Evolutionary conservation across 1,140 invertebrate species (phyloP), one percentile per base, ranked within the genome.

Genomic region (Druon quercuslanigerum): DNA sequence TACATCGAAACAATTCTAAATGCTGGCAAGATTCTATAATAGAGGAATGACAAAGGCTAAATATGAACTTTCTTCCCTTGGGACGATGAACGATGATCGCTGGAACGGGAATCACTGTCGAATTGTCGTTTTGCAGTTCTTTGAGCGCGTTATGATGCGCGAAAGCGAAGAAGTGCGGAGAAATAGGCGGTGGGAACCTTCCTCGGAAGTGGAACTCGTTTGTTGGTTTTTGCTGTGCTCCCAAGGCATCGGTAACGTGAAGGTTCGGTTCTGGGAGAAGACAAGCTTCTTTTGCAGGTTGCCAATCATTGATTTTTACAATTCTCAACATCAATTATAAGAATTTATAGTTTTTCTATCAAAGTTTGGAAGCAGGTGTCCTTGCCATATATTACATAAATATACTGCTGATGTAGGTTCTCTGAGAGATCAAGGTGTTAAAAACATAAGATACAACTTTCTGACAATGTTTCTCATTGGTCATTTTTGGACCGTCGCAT

Each of bases 161-260:
- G 72, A 51, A 74, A 50, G 71, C 71, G 78, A 57, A 46, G 77
- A 66, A 76, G 79, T 25, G 74, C 60, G 73, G 78, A 74, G 76
- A 73, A 80, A 78, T 40, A 74, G 76, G 75, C 80, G 80, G 75
- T 76, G 75, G 73, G 78, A 75, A 82, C 76, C 79, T 80, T 79
- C 79, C 78, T 66, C 77, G 82, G 74, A 82, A 74, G 79, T 77
- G 84, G 85, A 87, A 88, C 87, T 87, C 85, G 86, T 88, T 88
- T 88, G 82, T 85, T 84, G 79, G 81, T 88, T 88, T 89, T 89
- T 88, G 84, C 74, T 71, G 71, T 79, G 33, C 72, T 72, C 76
- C 78, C 81, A 72, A 80, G 71, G 71, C 71, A 66, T 66, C 60
- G 40, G 57, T 66, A 66, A 66, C 57, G 57, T 25, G 57, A 33